A percentile compares a stretch with the other conserved stretches of the same genome.
phyloP scores from a whole-genome alignment of 2,113 vertebrate genomes.

The Bos javanicus region DNA sequence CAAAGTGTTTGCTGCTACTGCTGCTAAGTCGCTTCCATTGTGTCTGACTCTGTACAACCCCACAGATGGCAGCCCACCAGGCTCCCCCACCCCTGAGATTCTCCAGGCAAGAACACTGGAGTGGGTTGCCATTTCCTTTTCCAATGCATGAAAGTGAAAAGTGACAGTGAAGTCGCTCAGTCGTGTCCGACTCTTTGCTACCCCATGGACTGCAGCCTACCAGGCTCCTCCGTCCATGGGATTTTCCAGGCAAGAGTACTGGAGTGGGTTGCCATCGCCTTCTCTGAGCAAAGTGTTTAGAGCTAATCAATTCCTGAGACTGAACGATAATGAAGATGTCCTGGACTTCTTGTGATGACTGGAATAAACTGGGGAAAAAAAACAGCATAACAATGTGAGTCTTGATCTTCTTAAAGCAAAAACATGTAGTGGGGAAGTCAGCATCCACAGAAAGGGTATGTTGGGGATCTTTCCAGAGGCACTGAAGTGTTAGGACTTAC shows the following conservation, averaged over 20 bases:
- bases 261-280: too few relatives aligned
- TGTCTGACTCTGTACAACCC: too few relatives aligned
- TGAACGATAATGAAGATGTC: background rate
- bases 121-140: too few relatives aligned
- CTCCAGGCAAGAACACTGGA: too few relatives aligned
- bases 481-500: background rate
- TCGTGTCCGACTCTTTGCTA: fast-evolving
- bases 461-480: background rate
- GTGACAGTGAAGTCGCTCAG: too few relatives aligned
- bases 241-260: too few relatives aligned
- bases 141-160: too few relatives aligned
- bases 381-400: fast-evolving
- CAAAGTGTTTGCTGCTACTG: background rate
- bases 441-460: background rate
- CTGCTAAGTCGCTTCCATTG: too few relatives aligned
- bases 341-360: background rate
- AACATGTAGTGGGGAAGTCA: background rate
- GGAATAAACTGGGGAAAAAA: background rate
- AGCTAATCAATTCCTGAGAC: background rate
- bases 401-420: background rate
- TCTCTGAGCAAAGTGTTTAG: background rate
- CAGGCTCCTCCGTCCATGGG: too few relatives aligned
- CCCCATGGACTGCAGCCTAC: too few relatives aligned
- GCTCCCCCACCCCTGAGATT: too few relatives aligned
- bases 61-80: too few relatives aligned